Evolutionary conservation across 2,797 vertebrate genomes (phyloP).

Genomic region (Cuculus canorus): DNA sequence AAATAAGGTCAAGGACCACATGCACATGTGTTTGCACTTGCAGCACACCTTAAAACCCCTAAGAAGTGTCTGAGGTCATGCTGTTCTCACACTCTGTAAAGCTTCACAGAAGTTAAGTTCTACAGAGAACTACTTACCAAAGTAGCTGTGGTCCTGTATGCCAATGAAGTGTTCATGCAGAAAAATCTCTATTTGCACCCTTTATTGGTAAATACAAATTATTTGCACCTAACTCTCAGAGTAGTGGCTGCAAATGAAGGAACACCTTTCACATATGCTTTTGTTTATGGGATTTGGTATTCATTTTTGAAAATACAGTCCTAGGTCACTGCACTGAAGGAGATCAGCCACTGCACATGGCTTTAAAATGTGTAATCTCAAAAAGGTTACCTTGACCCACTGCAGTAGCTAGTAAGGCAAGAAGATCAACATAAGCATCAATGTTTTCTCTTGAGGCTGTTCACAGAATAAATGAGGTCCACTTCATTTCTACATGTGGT

Average conservation of each 20-base stretch:
- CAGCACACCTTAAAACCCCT: not conserved
- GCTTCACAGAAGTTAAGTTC: not conserved
- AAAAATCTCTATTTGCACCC: not conserved
- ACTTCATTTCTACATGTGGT: not conserved
- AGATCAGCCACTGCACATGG: not conserved
- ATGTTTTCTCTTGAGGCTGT: not conserved
- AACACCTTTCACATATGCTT: not conserved
- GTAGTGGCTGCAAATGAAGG: not conserved
- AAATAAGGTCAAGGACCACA: not conserved
- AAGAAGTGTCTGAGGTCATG: not conserved
- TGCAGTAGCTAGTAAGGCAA: not conserved
- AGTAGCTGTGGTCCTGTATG: not conserved
- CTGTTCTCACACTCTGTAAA: not conserved
- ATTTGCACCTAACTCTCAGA: not conserved
- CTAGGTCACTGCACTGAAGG: conserved; percentile 7
- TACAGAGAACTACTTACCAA: not conserved
- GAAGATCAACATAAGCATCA: not conserved
- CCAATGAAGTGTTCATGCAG: not conserved
- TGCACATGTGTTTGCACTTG: not conserved
- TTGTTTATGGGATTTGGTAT: conserved; percentile 1
- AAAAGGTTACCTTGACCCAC: conserved; percentile 8
- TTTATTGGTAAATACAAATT: not conserved
- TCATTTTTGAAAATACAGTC: not conserved
- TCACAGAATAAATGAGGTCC: not conserved
- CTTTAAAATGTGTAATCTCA: conserved; percentile 10